phyloP scores from a whole-genome alignment of 2,888 invertebrate genomes.

The Stenurella melanura region DNA sequence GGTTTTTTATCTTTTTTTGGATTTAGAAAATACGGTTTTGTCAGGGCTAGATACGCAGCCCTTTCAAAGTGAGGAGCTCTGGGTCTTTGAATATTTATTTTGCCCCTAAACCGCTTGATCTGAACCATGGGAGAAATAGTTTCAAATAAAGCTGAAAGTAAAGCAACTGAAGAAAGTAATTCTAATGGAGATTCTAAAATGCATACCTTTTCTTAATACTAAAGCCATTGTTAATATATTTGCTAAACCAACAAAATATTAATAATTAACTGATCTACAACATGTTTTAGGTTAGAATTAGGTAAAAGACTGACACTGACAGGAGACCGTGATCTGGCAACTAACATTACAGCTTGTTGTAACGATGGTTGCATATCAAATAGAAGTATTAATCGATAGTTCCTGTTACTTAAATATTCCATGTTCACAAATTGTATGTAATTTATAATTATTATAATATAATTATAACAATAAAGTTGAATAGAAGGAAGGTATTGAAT shows the following conservation, averaged over 20 bases:
- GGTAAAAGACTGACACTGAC: too few species aligned
- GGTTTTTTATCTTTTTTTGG: conserved; percentile 74
- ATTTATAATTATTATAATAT: neutral
- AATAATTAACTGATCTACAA: neutral
- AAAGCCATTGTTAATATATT: conserved; percentile 5
- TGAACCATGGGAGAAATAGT: conserved; percentile 65
- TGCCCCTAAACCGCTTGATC: conserved; percentile 81
- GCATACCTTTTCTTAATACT: conserved; percentile 19
- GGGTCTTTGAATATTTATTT: conserved; percentile 87
- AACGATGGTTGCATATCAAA: neutral
- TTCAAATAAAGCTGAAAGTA: conserved; percentile 16
- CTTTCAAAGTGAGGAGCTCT: conserved; percentile 82
- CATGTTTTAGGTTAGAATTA: neutral
- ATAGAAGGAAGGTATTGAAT: neutral
- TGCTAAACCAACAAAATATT: neutral
- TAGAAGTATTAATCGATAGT: neutral
- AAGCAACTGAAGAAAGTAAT: neutral
- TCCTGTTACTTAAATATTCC: neutral
- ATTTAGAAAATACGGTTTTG: conserved; percentile 78
- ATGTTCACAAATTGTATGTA: neutral
- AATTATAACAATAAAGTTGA: neutral
- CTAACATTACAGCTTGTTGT: neutral
- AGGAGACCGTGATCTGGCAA: neutral
- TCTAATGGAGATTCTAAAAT: neutral
- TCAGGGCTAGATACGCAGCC: conserved; percentile 79